Evolutionary conservation across 2,888 invertebrate genomes (phyloP).

Genomic region (Silvanus unidentatus): DNA sequence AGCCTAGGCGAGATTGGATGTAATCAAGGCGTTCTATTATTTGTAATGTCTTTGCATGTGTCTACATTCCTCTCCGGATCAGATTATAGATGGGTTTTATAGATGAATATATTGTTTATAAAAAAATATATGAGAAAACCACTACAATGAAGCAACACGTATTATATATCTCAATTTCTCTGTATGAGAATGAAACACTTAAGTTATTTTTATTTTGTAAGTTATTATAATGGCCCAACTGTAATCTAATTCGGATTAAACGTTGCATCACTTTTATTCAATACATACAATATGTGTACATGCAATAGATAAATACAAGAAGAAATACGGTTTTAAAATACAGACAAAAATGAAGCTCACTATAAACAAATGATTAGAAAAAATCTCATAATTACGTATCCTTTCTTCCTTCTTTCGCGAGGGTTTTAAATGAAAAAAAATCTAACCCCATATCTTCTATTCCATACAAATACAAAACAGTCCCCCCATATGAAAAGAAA

Average conservation of each 20-base stretch:
- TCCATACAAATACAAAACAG: neutral
- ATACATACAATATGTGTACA: constrained; percentile 37
- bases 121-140: constrained; percentile 9
- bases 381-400: constrained; percentile 17
- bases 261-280: constrained; percentile 31
- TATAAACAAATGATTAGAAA: constrained; percentile 19
- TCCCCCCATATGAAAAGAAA: neutral
- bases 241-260: constrained; percentile 34
- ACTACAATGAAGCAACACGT: constrained; percentile 28
- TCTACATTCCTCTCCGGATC: constrained; percentile 39
- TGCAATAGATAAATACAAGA: constrained; percentile 34
- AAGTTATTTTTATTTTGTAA: too few species aligned
- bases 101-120: neutral
- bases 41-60: constrained; percentile 31
- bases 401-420: too few species aligned
- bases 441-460: constrained; percentile 13
- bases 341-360: constrained; percentile 8
- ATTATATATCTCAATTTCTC: constrained; percentile 35
- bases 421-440: constrained; percentile 1
- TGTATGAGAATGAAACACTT: too few species aligned
- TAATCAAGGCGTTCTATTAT: constrained; percentile 33
- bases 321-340: constrained; percentile 14
- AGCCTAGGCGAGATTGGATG: constrained; percentile 43
- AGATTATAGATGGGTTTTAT: constrained; percentile 32
- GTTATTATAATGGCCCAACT: constrained; percentile 12